Evolutionary conservation across 2,797 vertebrate genomes (phyloP).

Genomic region (Cebuella pygmaea): DNA sequence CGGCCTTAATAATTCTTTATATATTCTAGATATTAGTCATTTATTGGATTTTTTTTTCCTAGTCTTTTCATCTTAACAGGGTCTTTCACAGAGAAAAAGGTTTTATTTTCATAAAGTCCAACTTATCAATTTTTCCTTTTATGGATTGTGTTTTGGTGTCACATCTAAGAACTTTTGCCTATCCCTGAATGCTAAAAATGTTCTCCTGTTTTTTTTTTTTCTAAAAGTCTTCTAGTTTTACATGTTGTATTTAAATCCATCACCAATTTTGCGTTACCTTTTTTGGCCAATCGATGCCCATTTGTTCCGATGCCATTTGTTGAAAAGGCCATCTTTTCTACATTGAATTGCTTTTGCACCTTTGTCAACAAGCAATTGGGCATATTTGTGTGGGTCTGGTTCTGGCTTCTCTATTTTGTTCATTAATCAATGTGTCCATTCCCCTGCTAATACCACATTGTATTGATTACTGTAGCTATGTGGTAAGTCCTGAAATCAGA

Average conservation of each 20-base stretch:
- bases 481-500: background rate
- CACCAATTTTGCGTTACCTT: background rate
- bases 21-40: background rate
- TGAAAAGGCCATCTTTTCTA: background rate
- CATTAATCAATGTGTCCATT: background rate
- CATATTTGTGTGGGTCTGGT: background rate
- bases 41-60: background rate
- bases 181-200: background rate
- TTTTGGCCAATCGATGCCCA: background rate
- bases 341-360: background rate
- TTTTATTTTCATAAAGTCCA: background rate
- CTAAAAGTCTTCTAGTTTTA: background rate
- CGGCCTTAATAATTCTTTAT: background rate
- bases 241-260: background rate
- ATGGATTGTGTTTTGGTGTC: background rate
- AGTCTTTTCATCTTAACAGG: background rate
- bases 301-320: background rate
- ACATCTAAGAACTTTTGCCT: background rate
- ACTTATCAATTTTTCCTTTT: background rate
- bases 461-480: background rate
- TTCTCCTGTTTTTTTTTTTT: background rate
- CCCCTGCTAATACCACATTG: background rate
- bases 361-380: background rate
- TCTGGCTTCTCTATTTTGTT: background rate
- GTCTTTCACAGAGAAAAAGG: background rate